Conservation (phyloP, 2,113 vertebrate genomes). For the Rousettus leschenaultii region DNA sequence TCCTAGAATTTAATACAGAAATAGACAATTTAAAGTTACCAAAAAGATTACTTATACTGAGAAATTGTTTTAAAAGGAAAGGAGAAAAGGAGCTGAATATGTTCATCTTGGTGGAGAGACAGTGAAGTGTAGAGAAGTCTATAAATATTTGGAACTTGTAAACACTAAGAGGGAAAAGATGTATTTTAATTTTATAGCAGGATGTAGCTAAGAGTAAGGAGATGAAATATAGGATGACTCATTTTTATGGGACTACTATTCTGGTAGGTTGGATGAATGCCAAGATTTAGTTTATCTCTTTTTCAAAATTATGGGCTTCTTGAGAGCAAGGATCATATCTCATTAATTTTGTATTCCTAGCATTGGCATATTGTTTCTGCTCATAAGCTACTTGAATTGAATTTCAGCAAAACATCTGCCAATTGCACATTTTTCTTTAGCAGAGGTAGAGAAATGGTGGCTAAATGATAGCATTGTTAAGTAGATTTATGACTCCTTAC, state of each 20-base stretch:
- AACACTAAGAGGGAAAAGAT: constrained; percentile 57
- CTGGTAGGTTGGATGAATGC: constrained; percentile 28
- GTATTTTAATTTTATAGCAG: constrained; percentile 65
- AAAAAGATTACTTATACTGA: constrained; percentile 42
- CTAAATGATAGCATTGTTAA: background rate
- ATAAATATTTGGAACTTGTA: constrained; percentile 65
- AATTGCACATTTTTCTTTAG: constrained; percentile 33
- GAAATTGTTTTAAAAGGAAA: constrained; percentile 61
- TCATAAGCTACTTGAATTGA: constrained; percentile 21
- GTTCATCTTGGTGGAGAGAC: constrained; percentile 52
- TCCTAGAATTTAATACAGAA: constrained; percentile 48
- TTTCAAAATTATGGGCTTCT: constrained; percentile 49
- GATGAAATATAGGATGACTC: constrained; percentile 46
- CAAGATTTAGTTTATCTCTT: constrained; percentile 34
- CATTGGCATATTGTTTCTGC: constrained; percentile 23
- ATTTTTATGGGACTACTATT: constrained; percentile 48
- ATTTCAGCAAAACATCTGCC: constrained; percentile 37
- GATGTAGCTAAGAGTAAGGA: constrained; percentile 52
- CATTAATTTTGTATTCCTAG: background rate
- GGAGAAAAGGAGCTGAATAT: constrained; percentile 34
- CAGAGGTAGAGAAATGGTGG: background rate
- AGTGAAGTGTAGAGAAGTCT: constrained; percentile 51
- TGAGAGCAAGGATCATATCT: constrained; percentile 31
- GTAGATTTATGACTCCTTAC: background rate
- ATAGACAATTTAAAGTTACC: constrained; percentile 48